These are phyloP conservation scores for Riptortus pedestris DNA, from an alignment of 1,140 invertebrate species.

Conservation along the genomic window DNA sequence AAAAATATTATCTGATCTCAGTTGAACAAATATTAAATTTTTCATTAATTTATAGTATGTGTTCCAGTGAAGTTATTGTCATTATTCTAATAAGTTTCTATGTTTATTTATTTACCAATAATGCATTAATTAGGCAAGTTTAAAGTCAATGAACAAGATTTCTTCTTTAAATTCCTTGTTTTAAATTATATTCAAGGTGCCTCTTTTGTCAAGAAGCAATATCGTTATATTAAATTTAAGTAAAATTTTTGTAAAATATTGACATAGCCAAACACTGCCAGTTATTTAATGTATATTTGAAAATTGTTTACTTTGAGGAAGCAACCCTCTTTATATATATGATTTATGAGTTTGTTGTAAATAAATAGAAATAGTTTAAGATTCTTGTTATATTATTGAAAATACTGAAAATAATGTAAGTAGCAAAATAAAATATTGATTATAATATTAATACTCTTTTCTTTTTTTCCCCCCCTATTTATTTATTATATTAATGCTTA, in stretches of 20 bases:
- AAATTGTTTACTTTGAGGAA: constrained; percentile 7
- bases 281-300: constrained; percentile 3
- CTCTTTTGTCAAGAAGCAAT: constrained; percentile 8
- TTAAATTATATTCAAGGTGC: constrained; percentile 7
- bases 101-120: neutral
- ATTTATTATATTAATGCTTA: neutral
- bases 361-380: constrained; percentile 9
- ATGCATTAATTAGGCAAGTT: neutral
- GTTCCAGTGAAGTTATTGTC: too few species aligned
- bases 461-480: neutral
- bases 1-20: too few species aligned
- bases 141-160: too few species aligned
- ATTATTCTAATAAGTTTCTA: neutral
- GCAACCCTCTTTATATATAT: constrained; percentile 3
- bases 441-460: neutral
- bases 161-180: neutral
- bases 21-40: too few species aligned
- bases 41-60: too few species aligned
- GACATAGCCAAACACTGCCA: constrained; percentile 11
- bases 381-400: constrained; percentile 16
- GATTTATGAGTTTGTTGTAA: constrained; percentile 5
- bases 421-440: constrained; percentile 8
- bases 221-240: constrained; percentile 11
- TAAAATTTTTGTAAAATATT: constrained; percentile 16
- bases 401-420: constrained; percentile 16